Conservation (phyloP, 2,113 vertebrate species). For the Peromyscus californicus region DNA sequence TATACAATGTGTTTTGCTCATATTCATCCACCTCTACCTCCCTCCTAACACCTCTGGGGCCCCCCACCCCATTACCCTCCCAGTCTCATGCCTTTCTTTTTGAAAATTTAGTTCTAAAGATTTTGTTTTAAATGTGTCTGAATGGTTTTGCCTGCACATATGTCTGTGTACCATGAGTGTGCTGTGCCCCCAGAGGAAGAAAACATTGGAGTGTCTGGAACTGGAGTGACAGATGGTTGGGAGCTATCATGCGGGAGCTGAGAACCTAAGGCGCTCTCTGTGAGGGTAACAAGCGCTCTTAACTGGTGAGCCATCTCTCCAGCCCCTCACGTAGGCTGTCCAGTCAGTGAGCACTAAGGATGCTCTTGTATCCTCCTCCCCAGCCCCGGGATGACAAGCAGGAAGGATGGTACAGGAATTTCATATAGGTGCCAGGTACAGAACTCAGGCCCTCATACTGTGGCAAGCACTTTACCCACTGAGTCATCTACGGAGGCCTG, state of each 20-base stretch:
- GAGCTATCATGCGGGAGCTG: not conserved
- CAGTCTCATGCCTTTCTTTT: not conserved
- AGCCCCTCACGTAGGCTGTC: not conserved
- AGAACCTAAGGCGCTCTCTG: not conserved
- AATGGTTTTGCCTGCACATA: too few species aligned
- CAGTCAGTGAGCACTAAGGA: not conserved
- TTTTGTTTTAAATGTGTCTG: too few species aligned
- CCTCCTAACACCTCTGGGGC: too few species aligned
- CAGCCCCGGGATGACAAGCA: not conserved
- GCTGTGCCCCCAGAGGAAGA: too few species aligned
- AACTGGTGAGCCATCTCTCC: not conserved
- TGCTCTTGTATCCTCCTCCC: not conserved
- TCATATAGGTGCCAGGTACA: not conserved
- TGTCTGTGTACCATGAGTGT: not conserved
- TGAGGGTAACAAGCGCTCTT: not conserved
- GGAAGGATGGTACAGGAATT: not conserved
- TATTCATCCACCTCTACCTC: not conserved
- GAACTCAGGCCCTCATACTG: not conserved
- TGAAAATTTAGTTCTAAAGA: not conserved
- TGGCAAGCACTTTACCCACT: not conserved
- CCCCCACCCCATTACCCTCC: not conserved
- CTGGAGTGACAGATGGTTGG: not conserved
- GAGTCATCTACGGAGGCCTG: not conserved
- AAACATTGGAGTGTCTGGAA: not conserved
- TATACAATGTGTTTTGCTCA: not conserved